phyloP scores from a whole-genome alignment of 2,113 vertebrate genomes.

The Panthera uncia region DNA sequence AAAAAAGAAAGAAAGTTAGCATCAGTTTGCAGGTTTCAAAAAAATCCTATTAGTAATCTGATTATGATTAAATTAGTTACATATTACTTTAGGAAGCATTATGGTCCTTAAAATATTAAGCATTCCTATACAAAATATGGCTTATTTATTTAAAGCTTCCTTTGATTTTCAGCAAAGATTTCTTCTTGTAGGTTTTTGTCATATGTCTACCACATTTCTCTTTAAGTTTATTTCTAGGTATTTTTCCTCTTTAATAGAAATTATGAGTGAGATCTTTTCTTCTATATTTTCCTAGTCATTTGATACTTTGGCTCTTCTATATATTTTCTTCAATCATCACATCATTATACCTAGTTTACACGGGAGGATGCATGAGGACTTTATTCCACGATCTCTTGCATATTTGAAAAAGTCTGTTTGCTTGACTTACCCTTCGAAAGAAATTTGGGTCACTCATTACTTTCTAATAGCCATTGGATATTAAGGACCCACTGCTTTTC shows the following conservation, averaged over 20 bases:
- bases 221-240: neutral
- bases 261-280: neutral
- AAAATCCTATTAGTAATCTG: neutral
- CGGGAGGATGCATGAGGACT: neutral
- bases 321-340: neutral
- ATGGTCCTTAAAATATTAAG: neutral
- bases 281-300: neutral
- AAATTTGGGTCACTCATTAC: neutral
- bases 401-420: neutral
- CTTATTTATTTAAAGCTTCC: neutral
- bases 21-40: neutral
- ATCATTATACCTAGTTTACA: neutral
- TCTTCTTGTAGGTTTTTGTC: neutral
- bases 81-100: neutral
- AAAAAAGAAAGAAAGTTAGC: neutral
- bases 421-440: neutral
- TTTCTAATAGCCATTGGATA: neutral
- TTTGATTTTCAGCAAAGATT: neutral
- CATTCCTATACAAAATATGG: neutral
- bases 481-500: neutral
- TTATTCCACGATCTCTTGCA: neutral
- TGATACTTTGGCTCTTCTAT: neutral
- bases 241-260: neutral
- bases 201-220: neutral
- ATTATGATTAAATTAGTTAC: neutral